Base-by-base conservation (phyloP, 2,113 vertebrate genomes). In the Castor canadensis region DNA sequence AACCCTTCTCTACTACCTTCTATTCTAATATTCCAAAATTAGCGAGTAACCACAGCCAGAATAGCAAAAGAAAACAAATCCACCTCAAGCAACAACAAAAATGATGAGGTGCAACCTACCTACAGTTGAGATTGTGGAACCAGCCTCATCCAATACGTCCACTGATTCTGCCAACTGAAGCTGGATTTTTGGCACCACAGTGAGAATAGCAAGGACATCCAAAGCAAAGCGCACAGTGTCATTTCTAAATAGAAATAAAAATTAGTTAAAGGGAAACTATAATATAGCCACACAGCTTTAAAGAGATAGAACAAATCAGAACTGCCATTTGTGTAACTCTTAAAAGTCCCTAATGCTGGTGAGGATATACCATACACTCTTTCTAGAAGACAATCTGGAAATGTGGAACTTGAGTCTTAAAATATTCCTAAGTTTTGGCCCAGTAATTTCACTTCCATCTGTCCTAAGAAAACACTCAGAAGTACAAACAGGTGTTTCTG, bases 161-260 rank as follows among this genome's bases (percentile, higher is more conserved):
- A 99, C 99, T 80, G 99, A 98, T 92, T 99, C 99, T 79, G 99
- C 99, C 98, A 99, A 97, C 94, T 99, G 98, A 72, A 99, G 98
- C 98, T 99, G 99, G 66, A 99, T 99, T 98, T 99, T 99, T 88
- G 99, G 99, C 92, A 99, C 99, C 82, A 99, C 99, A 15, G 99
- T 99, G 92, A 99, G 99, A 96, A 99, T 99, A 84, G 99, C 99
- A 86, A 99, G 98, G 64, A 99, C 99, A 98, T 99, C 99, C 97
- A 99, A 98, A 75, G 99, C 99, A 60, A 99, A 99, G 35, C 99
- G 99, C 80, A 99, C 99, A 1, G 99, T 99, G 94, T 99, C 99
- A 82, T 99, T 99, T 98, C 99, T 99, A 97, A 45, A 89, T 86
- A 60, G 94, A 73, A n/a, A 97, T 24, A 94, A 89, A 1, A 96